These are phyloP conservation scores for Coptodon bakossiorum DNA, from an alignment of 2,113 vertebrate genomes.

Conservation along the genomic window DNA sequence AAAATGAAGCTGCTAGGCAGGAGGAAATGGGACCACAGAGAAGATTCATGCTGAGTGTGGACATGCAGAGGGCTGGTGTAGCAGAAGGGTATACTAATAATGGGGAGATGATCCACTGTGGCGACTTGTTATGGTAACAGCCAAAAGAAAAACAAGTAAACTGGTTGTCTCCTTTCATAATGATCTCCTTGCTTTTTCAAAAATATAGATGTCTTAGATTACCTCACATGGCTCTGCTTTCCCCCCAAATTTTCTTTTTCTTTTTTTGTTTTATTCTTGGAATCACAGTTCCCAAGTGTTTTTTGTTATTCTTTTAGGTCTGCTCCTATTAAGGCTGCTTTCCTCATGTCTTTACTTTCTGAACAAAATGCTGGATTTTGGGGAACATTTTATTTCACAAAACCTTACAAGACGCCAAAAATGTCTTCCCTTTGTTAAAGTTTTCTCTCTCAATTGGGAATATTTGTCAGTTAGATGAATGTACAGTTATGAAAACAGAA, in stretches of 20 bases:
- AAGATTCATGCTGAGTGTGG: background rate
- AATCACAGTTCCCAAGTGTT: background rate
- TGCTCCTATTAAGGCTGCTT: background rate
- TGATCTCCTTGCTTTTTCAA: background rate
- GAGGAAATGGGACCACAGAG: background rate
- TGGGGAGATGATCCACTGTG: background rate
- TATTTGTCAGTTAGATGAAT: background rate
- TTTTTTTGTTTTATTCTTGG: background rate
- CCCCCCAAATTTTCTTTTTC: rapidly evolving
- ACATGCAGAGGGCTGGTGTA: background rate
- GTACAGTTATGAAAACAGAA: background rate
- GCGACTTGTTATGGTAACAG: background rate
- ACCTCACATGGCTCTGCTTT: background rate
- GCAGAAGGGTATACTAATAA: background rate
- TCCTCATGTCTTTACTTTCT: background rate
- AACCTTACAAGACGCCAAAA: background rate
- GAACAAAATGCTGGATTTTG: background rate
- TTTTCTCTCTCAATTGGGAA: background rate
- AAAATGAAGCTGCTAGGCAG: background rate
- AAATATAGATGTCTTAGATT: background rate
- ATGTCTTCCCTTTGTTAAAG: background rate
- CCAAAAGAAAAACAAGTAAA: background rate
- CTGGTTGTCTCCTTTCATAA: background rate
- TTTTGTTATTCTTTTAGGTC: background rate
- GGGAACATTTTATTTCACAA: background rate